These are phyloP conservation scores for Abramis brama DNA, from an alignment of 2,113 vertebrate species.

Conservation along the genomic window DNA sequence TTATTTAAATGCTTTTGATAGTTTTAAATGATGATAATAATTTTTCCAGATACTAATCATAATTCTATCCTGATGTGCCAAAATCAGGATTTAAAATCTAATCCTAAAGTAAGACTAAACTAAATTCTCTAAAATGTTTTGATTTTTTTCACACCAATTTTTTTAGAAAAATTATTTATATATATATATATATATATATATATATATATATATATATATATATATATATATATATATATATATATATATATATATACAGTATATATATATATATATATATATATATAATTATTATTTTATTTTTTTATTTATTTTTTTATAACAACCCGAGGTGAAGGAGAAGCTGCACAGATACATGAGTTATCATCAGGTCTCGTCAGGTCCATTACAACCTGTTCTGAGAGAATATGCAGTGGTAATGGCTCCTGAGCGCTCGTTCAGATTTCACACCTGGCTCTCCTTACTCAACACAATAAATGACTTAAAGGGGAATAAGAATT, in stretches of 20 bases:
- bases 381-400: not conserved
- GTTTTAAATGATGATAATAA: too few species aligned
- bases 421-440: constrained; percentile 7
- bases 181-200: too few species aligned
- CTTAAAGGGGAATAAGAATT: constrained; percentile 57
- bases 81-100: not conserved
- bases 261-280: not conserved
- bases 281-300: not conserved
- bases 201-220: too few species aligned
- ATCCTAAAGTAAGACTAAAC: not conserved
- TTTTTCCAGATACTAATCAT: not conserved
- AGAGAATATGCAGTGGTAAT: not conserved
- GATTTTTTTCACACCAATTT: too few species aligned
- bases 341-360: not conserved
- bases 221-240: too few species aligned
- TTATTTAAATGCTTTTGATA: too few species aligned
- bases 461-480: constrained; percentile 65
- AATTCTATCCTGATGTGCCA: not conserved
- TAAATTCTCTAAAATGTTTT: not conserved
- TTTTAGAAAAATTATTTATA: too few species aligned
- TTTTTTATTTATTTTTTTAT: not conserved
- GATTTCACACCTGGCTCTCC: constrained; percentile 51
- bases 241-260: not conserved
- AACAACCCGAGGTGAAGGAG: not conserved
- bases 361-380: not conserved